Conservation (phyloP, 2,797 vertebrate genomes). For the Gouania willdenowi region DNA sequence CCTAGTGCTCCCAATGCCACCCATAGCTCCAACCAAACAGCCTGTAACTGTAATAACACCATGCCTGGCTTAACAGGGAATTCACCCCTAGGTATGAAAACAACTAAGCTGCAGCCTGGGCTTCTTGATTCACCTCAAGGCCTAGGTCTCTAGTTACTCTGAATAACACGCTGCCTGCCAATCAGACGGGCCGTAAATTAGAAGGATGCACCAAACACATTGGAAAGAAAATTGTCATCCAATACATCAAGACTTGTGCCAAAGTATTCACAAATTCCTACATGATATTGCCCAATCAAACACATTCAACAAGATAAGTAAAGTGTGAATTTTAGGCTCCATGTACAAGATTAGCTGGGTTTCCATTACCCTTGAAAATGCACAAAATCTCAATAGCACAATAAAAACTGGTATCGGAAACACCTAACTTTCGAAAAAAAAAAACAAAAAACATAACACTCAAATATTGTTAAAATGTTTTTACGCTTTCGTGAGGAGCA, state of each 20-base stretch:
- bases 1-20: conserved; percentile 38
- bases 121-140: conserved; percentile 41
- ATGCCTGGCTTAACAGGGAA: conserved; percentile 22
- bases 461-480: no score
- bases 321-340: background rate
- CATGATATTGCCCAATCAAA: conserved; percentile 5
- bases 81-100: conserved; percentile 23
- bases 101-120: conserved; percentile 17
- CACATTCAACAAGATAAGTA: conserved; percentile 15
- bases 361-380: no score
- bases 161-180: conserved; percentile 47
- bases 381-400: no score
- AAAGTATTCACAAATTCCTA: conserved; percentile 21
- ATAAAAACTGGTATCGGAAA: no score
- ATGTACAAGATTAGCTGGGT: no score
- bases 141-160: conserved; percentile 35
- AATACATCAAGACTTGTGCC: conserved; percentile 13
- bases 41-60: conserved; percentile 34
- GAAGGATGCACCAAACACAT: conserved; percentile 18
- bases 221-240: conserved; percentile 15
- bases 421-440: no score
- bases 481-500: no score
- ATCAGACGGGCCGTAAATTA: conserved; percentile 58
- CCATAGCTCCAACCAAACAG: conserved; percentile 21
- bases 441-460: no score